Evolutionary conservation across 2,888 invertebrate genomes (phyloP).

Genomic region (Polydesmus complanatus): DNA sequence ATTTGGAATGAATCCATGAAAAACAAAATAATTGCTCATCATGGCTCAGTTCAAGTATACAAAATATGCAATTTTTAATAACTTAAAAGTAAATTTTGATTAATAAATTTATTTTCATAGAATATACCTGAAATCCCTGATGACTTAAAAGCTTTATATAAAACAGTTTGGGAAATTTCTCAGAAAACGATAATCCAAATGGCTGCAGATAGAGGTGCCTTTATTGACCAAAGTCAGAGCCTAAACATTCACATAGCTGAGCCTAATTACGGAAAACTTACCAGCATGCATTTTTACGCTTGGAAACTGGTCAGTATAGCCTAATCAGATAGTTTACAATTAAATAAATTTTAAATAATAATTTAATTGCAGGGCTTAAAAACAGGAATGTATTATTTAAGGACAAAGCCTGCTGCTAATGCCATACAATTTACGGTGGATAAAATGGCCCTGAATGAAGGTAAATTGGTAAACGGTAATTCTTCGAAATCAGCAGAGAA

Average conservation of each 20-base stretch:
- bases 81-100: background rate
- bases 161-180: conserved; percentile 95
- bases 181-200: conserved; percentile 85
- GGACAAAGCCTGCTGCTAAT: conserved; percentile 89
- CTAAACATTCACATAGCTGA: conserved; percentile 94
- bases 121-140: conserved; percentile 69
- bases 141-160: conserved; percentile 72
- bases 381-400: conserved; percentile 97
- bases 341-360: background rate
- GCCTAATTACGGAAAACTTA: conserved; percentile 81
- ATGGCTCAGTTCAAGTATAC: conserved; percentile 70
- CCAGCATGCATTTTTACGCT: conserved; percentile 96
- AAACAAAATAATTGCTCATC: conserved; percentile 74
- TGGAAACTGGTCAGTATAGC: conserved; percentile 60
- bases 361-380: conserved; percentile 59
- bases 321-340: background rate
- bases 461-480: conserved; percentile 19
- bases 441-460: conserved; percentile 49
- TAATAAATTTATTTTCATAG: conserved; percentile 32
- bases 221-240: conserved; percentile 97
- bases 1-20: conserved; percentile 95
- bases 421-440: conserved; percentile 97
- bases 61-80: background rate
- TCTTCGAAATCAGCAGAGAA: conserved; percentile 23
- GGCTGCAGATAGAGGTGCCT: conserved; percentile 96